Evolutionary conservation across 2,888 invertebrate species (phyloP).

Genomic region (Mechanitis mazaeus): DNA sequence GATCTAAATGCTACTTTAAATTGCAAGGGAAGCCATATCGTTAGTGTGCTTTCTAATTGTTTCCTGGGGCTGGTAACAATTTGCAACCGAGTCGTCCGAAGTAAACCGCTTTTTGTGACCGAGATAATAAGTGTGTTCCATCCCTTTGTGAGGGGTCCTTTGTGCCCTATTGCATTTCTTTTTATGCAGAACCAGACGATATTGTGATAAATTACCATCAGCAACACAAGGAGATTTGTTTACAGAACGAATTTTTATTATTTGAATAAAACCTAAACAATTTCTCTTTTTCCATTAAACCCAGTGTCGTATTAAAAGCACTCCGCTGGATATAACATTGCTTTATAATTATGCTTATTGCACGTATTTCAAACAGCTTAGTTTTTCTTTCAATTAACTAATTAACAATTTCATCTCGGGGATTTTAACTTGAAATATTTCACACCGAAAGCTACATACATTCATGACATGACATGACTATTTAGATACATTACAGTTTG

Average conservation of each 20-base stretch:
- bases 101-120: constrained; percentile 19
- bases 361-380: neutral
- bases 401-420: too few species aligned
- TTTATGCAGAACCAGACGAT: neutral
- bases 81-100: constrained; percentile 44
- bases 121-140: constrained; percentile 18
- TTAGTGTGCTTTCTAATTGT: constrained; percentile 58
- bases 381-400: too few species aligned
- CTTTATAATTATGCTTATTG: neutral
- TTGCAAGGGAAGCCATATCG: constrained; percentile 34
- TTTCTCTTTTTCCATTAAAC: too few species aligned
- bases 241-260: too few species aligned
- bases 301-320: too few species aligned
- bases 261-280: too few species aligned
- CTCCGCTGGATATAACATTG: too few species aligned
- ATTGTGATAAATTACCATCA: neutral
- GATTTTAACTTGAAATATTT: neutral
- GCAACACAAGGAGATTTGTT: too few species aligned
- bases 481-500: too few species aligned
- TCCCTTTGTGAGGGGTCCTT: constrained; percentile 23
- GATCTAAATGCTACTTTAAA: constrained; percentile 16
- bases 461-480: neutral
- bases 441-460: neutral
- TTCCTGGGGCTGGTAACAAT: constrained; percentile 56
- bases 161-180: constrained; percentile 23